Base-by-base conservation (phyloP, 2,113 vertebrate genomes). In the Actinemys pallida region DNA sequence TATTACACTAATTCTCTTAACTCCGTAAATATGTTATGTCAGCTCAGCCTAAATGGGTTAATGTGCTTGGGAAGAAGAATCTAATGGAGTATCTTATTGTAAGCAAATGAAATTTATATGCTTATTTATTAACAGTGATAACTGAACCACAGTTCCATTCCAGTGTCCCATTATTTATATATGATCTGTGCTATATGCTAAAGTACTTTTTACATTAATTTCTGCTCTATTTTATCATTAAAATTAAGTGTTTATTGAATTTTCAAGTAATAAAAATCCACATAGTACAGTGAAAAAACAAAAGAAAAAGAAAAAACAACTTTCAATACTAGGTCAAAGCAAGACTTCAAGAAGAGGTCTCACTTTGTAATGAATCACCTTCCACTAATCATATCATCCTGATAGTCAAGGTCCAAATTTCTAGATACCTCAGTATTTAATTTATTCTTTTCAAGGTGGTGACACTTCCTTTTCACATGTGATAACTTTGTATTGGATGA, bases 111-210 rank as follows among this genome's bases (percentile, higher is more conserved):
- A 20, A 13, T 96, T 92, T 93, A 27, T 78, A 19, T 82, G 93
- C 82, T 81, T 92, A 81, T 49, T 95, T 96, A 92, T 94, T 80
- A 91, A 84, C 87, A 78, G 42, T 76, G 82, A 90, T 91, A 95
- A 86, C 16, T 93, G 47, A 97, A 91, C 79, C 35, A 91, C 5
- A 96, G 87, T 72, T 52, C 87, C 3, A 13, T 65, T 84, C 93
- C 53, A 2, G 49, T 42, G 35, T 78, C 24, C 4, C 3, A 57
- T 86, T 27, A 56, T 87, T 96, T 93, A 83, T 50, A 53, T 78
- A 62, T 10, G 0, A 72, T 87, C 50, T 94, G 2, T 92, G 45
- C 78, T 93, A 59, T 8, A 65, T 82, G 65, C 45, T 78, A 65
- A 69, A 56, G 22, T 6, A 6, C 5, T 78, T 12, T n/a, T 79